Evolutionary conservation across 2,113 vertebrate species (phyloP).

Genomic region (Phylloscopus whistleri): DNA sequence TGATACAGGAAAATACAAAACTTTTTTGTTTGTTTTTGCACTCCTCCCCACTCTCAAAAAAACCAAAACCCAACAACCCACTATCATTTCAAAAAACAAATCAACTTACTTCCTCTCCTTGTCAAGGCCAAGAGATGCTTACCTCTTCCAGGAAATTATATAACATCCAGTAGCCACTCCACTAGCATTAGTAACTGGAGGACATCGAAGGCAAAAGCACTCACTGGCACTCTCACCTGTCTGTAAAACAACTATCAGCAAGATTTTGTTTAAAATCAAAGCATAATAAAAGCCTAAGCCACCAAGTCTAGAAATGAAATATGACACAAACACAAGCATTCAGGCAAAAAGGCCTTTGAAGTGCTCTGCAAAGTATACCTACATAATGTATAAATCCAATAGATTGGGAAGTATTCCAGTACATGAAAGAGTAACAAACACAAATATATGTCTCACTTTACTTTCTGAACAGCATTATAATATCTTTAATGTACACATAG

Average conservation of each 20-base stretch:
- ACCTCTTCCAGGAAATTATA: constrained; percentile 92
- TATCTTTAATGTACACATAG: not conserved
- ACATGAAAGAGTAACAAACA: not conserved
- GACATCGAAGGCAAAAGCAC: constrained; percentile 91
- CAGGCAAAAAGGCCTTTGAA: not conserved
- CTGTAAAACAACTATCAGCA: constrained; percentile 86
- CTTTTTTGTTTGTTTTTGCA: not conserved
- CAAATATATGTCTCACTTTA: not conserved
- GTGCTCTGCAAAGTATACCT: not conserved
- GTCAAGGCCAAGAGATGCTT: not conserved
- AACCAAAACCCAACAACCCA: not conserved
- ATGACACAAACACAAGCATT: not conserved
- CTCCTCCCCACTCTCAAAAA: not conserved
- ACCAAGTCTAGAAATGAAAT: not conserved
- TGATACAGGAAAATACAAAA: not conserved
- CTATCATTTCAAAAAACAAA: not conserved
- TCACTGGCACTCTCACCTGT: constrained; percentile 93
- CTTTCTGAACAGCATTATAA: not conserved
- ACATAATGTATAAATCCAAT: not conserved
- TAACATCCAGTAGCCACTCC: constrained; percentile 90
- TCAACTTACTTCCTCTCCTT: not conserved
- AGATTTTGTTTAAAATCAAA: constrained; percentile 49
- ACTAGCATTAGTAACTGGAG: constrained; percentile 70
- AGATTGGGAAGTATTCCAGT: not conserved
- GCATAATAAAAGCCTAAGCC: not conserved